Percentiles rank a stretch among this genome's conserved stretches.
phyloP scores from a whole-genome alignment of 2,888 invertebrate species.

The Apamea anceps region DNA sequence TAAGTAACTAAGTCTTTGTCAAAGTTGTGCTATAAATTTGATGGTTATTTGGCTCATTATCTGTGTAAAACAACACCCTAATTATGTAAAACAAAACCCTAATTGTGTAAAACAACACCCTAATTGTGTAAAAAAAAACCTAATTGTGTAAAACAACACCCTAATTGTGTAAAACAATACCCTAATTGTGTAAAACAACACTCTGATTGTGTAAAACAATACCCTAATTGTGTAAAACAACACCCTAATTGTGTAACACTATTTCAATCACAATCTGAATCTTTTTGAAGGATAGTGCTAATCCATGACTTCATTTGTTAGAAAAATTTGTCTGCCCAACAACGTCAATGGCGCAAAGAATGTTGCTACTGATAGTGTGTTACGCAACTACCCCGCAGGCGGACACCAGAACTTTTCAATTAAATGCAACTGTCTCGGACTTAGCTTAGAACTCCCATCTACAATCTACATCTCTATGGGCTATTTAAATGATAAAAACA shows the following conservation, averaged over 20 bases:
- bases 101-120: background rate
- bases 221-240: background rate
- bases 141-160: too few relatives aligned
- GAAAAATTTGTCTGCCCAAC: background rate
- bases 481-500: conserved; percentile 49
- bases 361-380: background rate
- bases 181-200: background rate
- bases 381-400: background rate
- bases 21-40: background rate
- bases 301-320: background rate
- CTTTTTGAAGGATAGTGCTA: background rate
- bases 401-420: background rate
- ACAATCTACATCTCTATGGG: background rate
- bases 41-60: background rate
- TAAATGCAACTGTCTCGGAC: background rate
- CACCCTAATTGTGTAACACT: background rate
- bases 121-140: background rate
- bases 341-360: background rate
- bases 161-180: background rate
- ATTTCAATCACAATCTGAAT: background rate
- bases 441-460: background rate
- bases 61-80: background rate
- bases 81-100: background rate
- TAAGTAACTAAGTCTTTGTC: background rate
- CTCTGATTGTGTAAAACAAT: background rate